phyloP scores from a whole-genome alignment of 2,797 vertebrate genomes.

The Mormyrops boulengeri region DNA sequence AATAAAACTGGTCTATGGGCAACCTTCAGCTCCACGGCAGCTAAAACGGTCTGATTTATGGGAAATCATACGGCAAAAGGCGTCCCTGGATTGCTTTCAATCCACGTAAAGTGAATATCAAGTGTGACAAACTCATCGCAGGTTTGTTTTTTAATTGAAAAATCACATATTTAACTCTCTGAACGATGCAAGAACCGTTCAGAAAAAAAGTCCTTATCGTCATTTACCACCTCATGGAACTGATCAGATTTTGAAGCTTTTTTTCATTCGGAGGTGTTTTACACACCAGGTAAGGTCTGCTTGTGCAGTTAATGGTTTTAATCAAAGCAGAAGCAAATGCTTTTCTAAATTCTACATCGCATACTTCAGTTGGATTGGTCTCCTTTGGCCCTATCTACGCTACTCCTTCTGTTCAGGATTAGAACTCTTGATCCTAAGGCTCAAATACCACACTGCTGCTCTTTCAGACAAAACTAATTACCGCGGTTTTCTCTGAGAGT shows the following conservation, averaged over 20 bases:
- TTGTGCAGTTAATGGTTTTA: background rate
- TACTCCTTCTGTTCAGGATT: background rate
- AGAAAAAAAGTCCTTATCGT: background rate
- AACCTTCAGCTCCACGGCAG: background rate
- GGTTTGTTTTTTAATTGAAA: background rate
- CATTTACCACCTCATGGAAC: background rate
- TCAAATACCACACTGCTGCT: background rate
- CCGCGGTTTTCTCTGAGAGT: background rate
- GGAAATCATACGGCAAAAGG: background rate
- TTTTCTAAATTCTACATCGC: background rate
- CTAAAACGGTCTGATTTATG: background rate
- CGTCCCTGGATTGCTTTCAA: background rate
- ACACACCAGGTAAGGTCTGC: background rate
- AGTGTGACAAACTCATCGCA: background rate
- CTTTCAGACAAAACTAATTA: constrained; percentile 2
- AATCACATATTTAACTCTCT: background rate
- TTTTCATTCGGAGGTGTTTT: background rate
- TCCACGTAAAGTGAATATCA: background rate
- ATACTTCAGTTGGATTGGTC: background rate
- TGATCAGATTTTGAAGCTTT: background rate
- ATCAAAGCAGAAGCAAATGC: background rate
- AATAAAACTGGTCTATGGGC: background rate
- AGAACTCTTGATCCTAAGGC: background rate
- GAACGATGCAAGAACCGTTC: background rate
- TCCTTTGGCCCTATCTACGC: background rate